Evolutionary conservation across 2,797 vertebrate genomes (phyloP), one percentile per base, ranked within the genome.

Genomic region (Chelmon rostratus): DNA sequence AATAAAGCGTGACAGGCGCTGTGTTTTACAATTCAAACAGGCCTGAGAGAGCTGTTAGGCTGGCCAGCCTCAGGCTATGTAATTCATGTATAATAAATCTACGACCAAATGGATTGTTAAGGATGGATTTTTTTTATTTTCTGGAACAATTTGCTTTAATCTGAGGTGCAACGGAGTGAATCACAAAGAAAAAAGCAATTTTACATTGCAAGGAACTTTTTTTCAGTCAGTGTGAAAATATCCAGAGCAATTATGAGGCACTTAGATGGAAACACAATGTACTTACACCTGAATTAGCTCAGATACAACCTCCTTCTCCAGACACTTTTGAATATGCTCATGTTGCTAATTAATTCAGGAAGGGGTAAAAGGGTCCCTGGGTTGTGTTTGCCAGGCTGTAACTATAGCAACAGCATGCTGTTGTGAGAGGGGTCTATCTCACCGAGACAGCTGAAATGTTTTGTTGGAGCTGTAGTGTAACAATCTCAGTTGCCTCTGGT

Each of bases 11-110:
- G 88, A 86, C 83, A 88, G 63, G 42, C 13, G n/a, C 64, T 47
- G 81, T 88, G 90, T 92, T 93, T 89, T 88, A 84, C 87, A 84
- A 86, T 86, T 89, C 81, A 87, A 85, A 85, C 76, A 78, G 73
- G 66, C 82, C 69, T 81, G 16, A 67, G 77, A 86, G 85, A 84
- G 78, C 77, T 81, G 86, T 87, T 84, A 66, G 73, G 77, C 57
- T 46, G 28, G 37, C 67, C 58, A 63, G 84, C 86, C 85, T 81
- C 71, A 15, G 88, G 79, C 78, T 59, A 53, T 76, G 52, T 75
- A 78, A 83, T 88, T 88, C 76, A 88, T 87, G 68, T 86, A 86
- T 78, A 72, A 88, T 88, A 79, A 57, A 88, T 89, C 81, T 76
- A 73, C 69, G 23, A 75, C 63, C 71, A 82, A 90, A 89, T 88